Percentiles rank a stretch among this genome's conserved stretches.
phyloP scores from a whole-genome alignment of 2,113 vertebrate species.

The Crocuta crocuta region DNA sequence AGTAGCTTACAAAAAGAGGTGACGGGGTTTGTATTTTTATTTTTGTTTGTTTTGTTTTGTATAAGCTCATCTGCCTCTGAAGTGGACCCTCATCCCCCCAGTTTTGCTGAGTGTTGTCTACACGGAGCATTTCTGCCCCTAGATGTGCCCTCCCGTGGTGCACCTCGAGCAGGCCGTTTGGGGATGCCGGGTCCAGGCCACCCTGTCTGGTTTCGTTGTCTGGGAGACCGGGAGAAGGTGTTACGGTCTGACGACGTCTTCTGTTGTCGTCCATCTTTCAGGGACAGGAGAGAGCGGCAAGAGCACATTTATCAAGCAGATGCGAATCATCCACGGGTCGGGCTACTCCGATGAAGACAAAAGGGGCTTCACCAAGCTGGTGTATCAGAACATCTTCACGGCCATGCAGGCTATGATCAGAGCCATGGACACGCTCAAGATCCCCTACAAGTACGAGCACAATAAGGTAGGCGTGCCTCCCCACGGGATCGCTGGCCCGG shows the following conservation, averaged over 20 bases:
- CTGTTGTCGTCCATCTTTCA: constrained; percentile 82
- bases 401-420: constrained; percentile 98
- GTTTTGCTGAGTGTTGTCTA: neutral
- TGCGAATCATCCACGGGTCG: constrained; percentile 98
- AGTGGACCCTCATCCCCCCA: neutral
- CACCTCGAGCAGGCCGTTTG: neutral
- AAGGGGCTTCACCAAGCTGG: constrained; percentile 94
- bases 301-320: constrained; percentile 95
- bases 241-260: constrained; percentile 60
- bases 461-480: constrained; percentile 91
- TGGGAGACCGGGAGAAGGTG: neutral
- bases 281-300: constrained; percentile 93
- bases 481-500: neutral
- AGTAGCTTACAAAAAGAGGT: neutral
- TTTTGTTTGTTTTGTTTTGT: neutral
- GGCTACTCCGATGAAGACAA: constrained; percentile 98
- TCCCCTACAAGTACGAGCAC: constrained; percentile 94
- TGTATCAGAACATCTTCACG: constrained; percentile 99
- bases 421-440: constrained; percentile 95
- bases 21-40: neutral
- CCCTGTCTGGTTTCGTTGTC: neutral
- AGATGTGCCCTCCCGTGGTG: neutral
- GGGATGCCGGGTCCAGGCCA: neutral
- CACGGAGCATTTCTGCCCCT: neutral
- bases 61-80: neutral